phyloP scores from a whole-genome alignment of 1,140 invertebrate species.

The Penaeus japonicus region DNA sequence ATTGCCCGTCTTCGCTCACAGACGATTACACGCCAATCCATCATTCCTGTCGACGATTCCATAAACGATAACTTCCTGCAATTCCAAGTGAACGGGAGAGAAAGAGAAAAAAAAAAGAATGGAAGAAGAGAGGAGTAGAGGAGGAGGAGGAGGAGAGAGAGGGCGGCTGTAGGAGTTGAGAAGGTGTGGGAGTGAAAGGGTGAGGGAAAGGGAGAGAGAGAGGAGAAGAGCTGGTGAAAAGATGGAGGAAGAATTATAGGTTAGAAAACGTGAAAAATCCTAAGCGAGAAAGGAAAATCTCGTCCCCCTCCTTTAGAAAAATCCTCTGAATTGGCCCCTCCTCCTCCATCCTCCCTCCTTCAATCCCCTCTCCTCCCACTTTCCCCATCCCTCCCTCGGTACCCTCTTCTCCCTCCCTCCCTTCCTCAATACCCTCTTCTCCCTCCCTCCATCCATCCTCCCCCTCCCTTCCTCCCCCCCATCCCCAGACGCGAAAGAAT shows the following conservation, averaged over 20 bases:
- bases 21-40: too few species aligned
- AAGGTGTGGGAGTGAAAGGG: not conserved
- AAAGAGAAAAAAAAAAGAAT: not conserved
- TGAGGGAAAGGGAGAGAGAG: not conserved
- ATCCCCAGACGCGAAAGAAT: not conserved
- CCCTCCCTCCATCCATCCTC: not conserved
- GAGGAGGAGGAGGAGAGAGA: not conserved
- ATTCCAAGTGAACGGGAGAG: not conserved
- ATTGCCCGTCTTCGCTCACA: too few species aligned
- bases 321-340: too few species aligned
- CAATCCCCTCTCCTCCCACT: too few species aligned
- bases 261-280: not conserved
- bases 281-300: too few species aligned
- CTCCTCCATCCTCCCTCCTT: too few species aligned
- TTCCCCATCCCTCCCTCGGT: not conserved
- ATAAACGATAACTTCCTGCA: too few species aligned
- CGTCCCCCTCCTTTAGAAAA: too few species aligned
- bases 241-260: not conserved
- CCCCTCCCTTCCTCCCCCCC: not conserved
- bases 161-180: not conserved
- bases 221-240: not conserved
- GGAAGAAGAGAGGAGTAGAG: too few species aligned
- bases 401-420: not conserved
- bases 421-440: not conserved
- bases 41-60: too few species aligned